phyloP scores from a whole-genome alignment of 2,888 invertebrate genomes.

The Sialis fuliginosa region DNA sequence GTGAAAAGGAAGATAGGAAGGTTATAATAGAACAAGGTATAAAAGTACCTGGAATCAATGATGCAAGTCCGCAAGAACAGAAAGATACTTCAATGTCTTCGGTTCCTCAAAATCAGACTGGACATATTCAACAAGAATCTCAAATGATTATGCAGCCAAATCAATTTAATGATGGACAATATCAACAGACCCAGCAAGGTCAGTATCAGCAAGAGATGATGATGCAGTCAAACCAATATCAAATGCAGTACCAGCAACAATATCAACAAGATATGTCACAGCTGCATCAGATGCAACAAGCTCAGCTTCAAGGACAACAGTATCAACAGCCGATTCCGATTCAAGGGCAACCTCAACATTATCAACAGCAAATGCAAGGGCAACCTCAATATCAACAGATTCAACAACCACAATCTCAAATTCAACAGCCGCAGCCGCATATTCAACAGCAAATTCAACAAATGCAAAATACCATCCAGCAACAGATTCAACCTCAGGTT shows the following conservation, averaged over 20 bases:
- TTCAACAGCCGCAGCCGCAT: slow-evolving; percentile 16
- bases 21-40: slow-evolving; percentile 31
- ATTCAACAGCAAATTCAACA: slow-evolving; percentile 3
- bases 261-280: slow-evolving; percentile 33
- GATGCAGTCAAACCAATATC: slow-evolving; percentile 22
- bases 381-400: slow-evolving; percentile 11
- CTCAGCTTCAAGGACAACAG: slow-evolving; percentile 37
- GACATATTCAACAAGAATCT: too few species aligned
- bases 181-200: slow-evolving; percentile 25
- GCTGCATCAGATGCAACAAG: slow-evolving; percentile 34
- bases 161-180: too few species aligned
- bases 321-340: slow-evolving; percentile 28
- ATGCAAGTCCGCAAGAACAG: neutral
- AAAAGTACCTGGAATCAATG: neutral
- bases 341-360: neutral
- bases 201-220: slow-evolving; percentile 20
- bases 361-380: slow-evolving; percentile 10
- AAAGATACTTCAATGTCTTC: slow-evolving; percentile 12
- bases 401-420: slow-evolving; percentile 18
- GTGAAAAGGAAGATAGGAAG: slow-evolving; percentile 29
- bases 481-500: slow-evolving; percentile 4
- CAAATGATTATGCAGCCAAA: too few species aligned
- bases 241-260: slow-evolving; percentile 32
- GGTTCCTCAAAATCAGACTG: too few species aligned
- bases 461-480: neutral